Evolutionary conservation across 2,888 invertebrate genomes (phyloP), one percentile per base, ranked within the genome.

Genomic region (Crematogaster levior): DNA sequence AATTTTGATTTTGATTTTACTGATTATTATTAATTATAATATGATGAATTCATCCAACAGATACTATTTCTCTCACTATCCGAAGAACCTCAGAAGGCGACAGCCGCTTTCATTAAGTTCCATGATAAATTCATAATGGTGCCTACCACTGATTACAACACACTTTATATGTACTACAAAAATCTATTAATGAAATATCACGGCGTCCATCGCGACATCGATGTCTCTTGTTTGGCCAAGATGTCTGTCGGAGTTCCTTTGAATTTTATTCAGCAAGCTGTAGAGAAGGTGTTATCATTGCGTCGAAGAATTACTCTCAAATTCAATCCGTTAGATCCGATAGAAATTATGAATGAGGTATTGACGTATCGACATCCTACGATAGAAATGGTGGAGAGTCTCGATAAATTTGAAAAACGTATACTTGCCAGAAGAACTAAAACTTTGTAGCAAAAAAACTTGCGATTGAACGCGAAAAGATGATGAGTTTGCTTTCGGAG

Each of bases 51-150:
- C 1, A 21, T 53, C 10, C 21, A 53, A 68, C 85, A 94, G 94
- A 91, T 94, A 73, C 93, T 97, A 82, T 95, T 98, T 48, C 94
- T 98, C 84, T 97, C 97, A 18, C 96, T 97, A 2, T 96, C 97
- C 1, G 93, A 95, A 1, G 95, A 96, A 89, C 98, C 98, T 0
- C 97, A 92, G 82, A 92, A 90, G 79, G 91, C 92, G n/a, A 66
- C 0, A 2, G 9, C 1, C 2, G 37, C 27, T n/a, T 94, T 97
- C 94, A 93, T 94, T 72, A 97, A 96, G 93, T 94, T 95, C 1
- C 96, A 96, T 92, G 95, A 96, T 81, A 95, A 95, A 73, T 95
- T 96, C 46, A 95, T 96, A 86, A 92, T 95, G 86, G 93, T 96
- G 81, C 96, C 96, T 1, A 93, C 89, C 63, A 95, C 95, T 3